Base-by-base conservation (phyloP, 2,888 invertebrate genomes). In the Drosophila gaucha region DNA sequence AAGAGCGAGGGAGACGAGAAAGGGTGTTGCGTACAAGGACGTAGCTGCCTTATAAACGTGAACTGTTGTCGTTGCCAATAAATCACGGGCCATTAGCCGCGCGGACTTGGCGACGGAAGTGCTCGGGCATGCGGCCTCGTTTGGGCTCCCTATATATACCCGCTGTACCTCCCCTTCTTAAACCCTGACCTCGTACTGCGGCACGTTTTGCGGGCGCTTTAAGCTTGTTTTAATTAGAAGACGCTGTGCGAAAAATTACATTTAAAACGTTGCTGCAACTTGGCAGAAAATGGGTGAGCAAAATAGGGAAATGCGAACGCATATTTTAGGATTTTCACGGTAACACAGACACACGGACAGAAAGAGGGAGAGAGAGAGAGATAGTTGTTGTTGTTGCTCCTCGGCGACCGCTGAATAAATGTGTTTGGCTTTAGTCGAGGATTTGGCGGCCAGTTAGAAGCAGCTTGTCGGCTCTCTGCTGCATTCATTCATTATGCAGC, bases 221-320 rank as follows among this genome's bases (percentile, higher is more conserved):
- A 89, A 89, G 86, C 89, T 87, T 76, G 77, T 89, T 89, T 89
- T 89, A 89, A 89, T 89, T 87, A 89, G 86, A 86, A 84, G 80
- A 88, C 78, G 74, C 63, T 80, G 60, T 62, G 75, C 78, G 82
- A 86, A 78, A 80, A 88, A 88, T 78, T 86, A 86, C 88, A 85
- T 83, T 84, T 86, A 84, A 87, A 84, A 75, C 80, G 51, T 14
- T 50, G 60, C 63, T 67, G 68, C 69, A 71, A 70, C 57, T 36
- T 63, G 60, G 43, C 55, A 59, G 9, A 8, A 8, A 38, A 26
- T 46, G 16, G 41, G 38, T 51, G 18, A 12, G 12, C 14, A 38
- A 51, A 38, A 33, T 46, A 38, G 64, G 57, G 47, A 74, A 66
- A 86, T 77, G 73, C 73, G 58, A 74, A 78, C 80, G 77, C 83